Base-by-base conservation (phyloP, 2,113 vertebrate species). In the Corydoras maculifer region DNA sequence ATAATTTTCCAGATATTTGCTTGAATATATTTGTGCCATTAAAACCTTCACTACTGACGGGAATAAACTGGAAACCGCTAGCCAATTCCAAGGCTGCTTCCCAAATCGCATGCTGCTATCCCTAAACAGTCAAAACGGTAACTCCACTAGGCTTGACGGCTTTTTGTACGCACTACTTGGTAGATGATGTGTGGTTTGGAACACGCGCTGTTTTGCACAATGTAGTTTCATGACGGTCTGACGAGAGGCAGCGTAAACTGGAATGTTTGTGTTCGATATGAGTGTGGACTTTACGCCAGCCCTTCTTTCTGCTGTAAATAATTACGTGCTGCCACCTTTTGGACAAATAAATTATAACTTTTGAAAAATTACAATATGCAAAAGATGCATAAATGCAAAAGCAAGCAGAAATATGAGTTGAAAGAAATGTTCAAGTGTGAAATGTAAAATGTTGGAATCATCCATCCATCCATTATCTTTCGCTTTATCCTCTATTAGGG, bases 51-150 rank as follows among this genome's bases (percentile, higher is more conserved):
- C 57, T 68, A 67, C 31, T 62, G 51, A 59, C 58, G 58, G 31
- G 65, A 62, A 73, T 61, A 67, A 73, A 53, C 64, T 30, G 50
- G n/a, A 58, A 54, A 57, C 13, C 35, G 29, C 65, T 51, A 65
- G 35, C 35, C 65, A 55, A 35, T 29, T 53, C 15, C 5, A 57
- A 7, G 54, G 54, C 54, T n/a, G 14, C 12, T 12, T 57, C 54
- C 7, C 51, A 57, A 57, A 57, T n/a, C 54, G 14, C 54, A 15
- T 57, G n/a, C 54, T n/a, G 14, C 3, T 57, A 7, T n/a, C 7
- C 6, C 54, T 57, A 1, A 57, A 9, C n/a, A 57, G 54, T 57
- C 35, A 43, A 43, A 43, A 43, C 35, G 35, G 35, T 43, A 43
- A 4, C 35, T 43, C 35, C 35, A 43, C 35, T 43, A 43, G 35